Conservation (phyloP, 2,113 vertebrate genomes). For the Antechinus stuartii region DNA sequence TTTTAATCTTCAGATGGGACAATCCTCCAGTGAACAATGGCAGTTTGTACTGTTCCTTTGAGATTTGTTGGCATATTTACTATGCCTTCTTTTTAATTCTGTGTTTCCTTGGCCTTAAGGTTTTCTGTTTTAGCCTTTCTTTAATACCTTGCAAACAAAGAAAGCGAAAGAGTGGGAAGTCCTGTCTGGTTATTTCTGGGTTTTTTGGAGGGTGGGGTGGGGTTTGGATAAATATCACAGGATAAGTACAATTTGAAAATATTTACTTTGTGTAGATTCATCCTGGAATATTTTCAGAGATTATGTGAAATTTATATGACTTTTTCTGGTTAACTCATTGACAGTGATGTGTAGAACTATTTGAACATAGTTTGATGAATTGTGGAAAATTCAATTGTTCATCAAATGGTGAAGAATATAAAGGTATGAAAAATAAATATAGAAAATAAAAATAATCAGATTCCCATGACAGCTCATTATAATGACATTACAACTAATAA, state of each 20-base stretch:
- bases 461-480: slow-evolving; percentile 14
- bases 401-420: background rate
- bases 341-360: background rate
- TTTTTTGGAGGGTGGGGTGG: background rate
- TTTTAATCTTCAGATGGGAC: background rate
- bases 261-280: slow-evolving; percentile 34
- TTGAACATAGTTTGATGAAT: slow-evolving; percentile 26
- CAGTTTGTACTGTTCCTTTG: background rate
- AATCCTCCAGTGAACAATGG: background rate
- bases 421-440: background rate
- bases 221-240: background rate
- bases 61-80: background rate
- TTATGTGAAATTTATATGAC: background rate
- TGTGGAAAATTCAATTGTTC: slow-evolving; percentile 1
- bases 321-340: background rate
- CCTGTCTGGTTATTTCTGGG: background rate
- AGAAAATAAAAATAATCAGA: background rate
- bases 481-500: background rate
- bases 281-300: slow-evolving; percentile 18
- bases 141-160: background rate
- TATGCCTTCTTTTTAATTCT: background rate
- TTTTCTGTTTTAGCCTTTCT: background rate
- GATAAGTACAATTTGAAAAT: slow-evolving; percentile 10
- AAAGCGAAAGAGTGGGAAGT: background rate
- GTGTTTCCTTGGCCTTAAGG: background rate